Base-by-base conservation (phyloP, 92 coral and sea anemone genomes). In the Muricea muricata region DNA sequence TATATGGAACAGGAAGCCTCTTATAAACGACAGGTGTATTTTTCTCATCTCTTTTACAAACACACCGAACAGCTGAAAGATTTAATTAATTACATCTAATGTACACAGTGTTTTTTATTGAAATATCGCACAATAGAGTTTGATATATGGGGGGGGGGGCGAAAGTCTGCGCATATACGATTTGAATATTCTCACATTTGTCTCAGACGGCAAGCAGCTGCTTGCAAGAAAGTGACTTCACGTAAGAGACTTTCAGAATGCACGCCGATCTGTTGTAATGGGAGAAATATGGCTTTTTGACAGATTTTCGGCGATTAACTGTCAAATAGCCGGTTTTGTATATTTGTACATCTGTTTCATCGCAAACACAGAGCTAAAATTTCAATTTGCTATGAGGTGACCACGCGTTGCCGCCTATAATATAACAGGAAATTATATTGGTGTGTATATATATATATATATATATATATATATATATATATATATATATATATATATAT, bases 101-200 rank as follows among this genome's bases (percentile, higher is more conserved):
- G 71, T 78, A 65, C 56, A 78, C 83, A 78, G 3, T 56, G 37
- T 78, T n/a, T 78, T 78, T 78, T 58, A 78, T 78, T 78, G 83
- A 78, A 56, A 58, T 56, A 30, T 32, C 83, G 56, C 33, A 33
- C 83, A 52, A 35, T 56, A 56, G 80, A 52, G 18, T 52, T 52
- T 10, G 26, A 7, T 20, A 25, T 18, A 25, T 52, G 60, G 60
- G 60, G 24, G 18, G 4, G 26, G 23, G 18, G 15, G 26, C 60
- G 60, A 4, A 37, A 9, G 42, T 4, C 42, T 4, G 9, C 42
- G 42, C 5, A 52, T 52, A 52, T 52, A 52, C 7, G 0, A 52
- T 10, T 2, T 4, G 20, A 18, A 17, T 10, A 20, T 9, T 52
- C 60, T 52, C 4, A 20, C 60, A 52, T 52, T 17, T 52, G 60